phyloP scores from a whole-genome alignment of 2,888 invertebrate species.

The Latheticus oryzae region DNA sequence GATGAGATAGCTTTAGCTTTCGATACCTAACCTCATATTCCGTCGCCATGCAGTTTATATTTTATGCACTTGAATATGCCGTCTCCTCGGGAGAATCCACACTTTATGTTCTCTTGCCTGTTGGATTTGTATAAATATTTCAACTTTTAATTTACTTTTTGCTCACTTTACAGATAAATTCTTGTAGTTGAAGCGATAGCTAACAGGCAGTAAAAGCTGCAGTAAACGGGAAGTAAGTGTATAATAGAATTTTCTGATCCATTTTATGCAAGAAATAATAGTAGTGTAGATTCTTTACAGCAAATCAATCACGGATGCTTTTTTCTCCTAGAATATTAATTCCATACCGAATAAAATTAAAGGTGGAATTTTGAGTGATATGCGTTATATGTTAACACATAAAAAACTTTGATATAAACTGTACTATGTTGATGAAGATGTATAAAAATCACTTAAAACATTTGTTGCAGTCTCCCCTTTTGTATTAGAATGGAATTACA shows the following conservation, averaged over 20 bases:
- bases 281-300: conserved; percentile 1
- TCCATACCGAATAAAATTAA: no score
- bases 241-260: conserved; percentile 33
- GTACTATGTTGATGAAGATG: no score
- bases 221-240: conserved; percentile 27
- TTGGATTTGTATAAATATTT: conserved; percentile 45
- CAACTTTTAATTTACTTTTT: conserved; percentile 44
- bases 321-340: no score
- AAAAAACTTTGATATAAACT: no score
- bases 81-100: conserved; percentile 37
- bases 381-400: no score
- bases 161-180: conserved; percentile 36
- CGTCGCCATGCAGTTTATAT: conserved; percentile 40
- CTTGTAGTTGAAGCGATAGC: conserved; percentile 35
- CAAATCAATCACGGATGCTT: not conserved
- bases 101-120: conserved; percentile 42
- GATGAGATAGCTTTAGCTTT: conserved; percentile 30
- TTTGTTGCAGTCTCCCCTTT: no score
- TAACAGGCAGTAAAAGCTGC: conserved; percentile 34
- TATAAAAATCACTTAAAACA: no score
- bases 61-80: conserved; percentile 44
- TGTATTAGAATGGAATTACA: no score
- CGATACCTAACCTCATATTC: conserved; percentile 29
- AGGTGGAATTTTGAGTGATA: no score
- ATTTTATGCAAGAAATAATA: conserved; percentile 4